Evolutionary conservation across 2,888 invertebrate species (phyloP).

Genomic region (Drosophila phalerata): DNA sequence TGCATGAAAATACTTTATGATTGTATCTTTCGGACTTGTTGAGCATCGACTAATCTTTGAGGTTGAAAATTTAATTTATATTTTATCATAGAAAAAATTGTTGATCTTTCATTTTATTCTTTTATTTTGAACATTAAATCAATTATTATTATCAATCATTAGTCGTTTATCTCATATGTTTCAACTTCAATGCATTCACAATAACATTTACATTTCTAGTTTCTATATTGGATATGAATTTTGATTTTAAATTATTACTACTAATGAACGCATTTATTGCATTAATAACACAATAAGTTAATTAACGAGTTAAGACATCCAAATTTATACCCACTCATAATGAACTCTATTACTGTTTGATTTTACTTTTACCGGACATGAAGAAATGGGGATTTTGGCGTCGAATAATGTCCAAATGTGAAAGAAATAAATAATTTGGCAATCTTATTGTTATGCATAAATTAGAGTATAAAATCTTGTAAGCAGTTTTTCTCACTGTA

Average conservation of each 20-base stretch:
- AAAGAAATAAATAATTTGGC: background rate
- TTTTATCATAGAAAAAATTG: too few relatives aligned
- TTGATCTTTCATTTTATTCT: too few relatives aligned
- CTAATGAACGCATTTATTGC: conserved; percentile 11
- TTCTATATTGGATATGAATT: background rate
- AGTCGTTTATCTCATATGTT: too few relatives aligned
- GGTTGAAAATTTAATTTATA: too few relatives aligned
- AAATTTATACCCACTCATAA: conserved; percentile 11
- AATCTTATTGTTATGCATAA: background rate
- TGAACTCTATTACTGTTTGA: background rate
- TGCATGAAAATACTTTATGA: too few relatives aligned
- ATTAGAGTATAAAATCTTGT: too few relatives aligned
- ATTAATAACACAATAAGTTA: conserved; percentile 6
- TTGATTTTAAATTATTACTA: background rate
- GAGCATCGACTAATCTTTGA: too few relatives aligned
- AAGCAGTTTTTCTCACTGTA: background rate
- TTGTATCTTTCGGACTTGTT: too few relatives aligned
- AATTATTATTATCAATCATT: too few relatives aligned
- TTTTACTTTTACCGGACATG: conserved; percentile 33
- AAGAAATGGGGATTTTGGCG: background rate
- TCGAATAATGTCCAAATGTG: background rate
- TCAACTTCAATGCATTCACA: too few relatives aligned
- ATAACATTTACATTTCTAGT: background rate
- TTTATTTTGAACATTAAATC: too few relatives aligned
- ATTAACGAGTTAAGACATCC: conserved; percentile 1